Base-by-base conservation (phyloP, 2,113 vertebrate genomes). In the Cephalopterus ornatus region DNA sequence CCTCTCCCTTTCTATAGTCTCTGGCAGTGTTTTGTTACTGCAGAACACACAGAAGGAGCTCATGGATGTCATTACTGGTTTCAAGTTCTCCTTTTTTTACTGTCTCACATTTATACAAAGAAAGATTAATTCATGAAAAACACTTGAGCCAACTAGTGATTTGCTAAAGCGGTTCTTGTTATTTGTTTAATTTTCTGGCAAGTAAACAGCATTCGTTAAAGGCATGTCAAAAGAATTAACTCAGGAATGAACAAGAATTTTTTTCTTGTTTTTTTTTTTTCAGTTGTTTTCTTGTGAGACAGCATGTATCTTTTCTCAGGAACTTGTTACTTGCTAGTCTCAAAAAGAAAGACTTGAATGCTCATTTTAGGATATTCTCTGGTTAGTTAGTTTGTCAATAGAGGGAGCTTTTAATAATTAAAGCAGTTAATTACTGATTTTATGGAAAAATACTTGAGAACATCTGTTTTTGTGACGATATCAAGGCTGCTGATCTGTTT, bases 131-230 rank as follows among this genome's bases (percentile, higher is more conserved):
- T 46, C 12, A 79, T 80, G 28, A 72, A 85, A 94, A 96, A 67
- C 68, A 75, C 62, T 65, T 81, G 37, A 82, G 27, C 62, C 66
- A 72, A 46, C 65, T 58, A 52, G n/a, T 55, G 28, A 68, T 95
- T 94, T 90, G 28, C 44, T 73, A 66, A 75, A 95, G 27, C 7
- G 3, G 11, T 76, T 26, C 67, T 52, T n/a, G 0, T 67, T 88
- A 75, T 62, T 94, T 85, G n/a, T 89, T 95, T 82, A 61, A 39
- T 85, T 92, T 94, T 70, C 50, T 87, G 59, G 75, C 91, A 74
- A 75, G 37, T 46, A 68, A 91, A 59, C 55, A 84, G 8, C 50
- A 33, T 58, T 92, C 19, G 3, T 84, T 91, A 92, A 80, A 72
- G 92, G 27, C 24, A 62, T 85, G n/a, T 88, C 47, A 63, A 33